Base-by-base conservation (phyloP, 92 coral and sea anemone genomes). In the Plumapathes pennacea region DNA sequence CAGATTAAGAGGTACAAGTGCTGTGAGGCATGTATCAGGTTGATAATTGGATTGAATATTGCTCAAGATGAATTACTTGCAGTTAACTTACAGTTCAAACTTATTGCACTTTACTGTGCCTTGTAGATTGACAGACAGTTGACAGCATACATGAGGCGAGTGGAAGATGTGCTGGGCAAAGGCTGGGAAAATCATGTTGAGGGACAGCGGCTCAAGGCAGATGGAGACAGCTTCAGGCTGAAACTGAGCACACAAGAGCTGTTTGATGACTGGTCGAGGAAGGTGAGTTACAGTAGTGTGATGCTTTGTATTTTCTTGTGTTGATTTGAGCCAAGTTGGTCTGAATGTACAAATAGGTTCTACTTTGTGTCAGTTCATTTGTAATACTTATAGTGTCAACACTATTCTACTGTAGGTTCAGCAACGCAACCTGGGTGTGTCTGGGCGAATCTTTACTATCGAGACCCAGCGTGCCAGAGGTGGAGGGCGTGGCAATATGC, bases 141-240 rank as follows among this genome's bases (percentile, higher is more conserved):
- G 72, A 80, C 96, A 27, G 98, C 98, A 3, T 92, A 92, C 74
- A 85, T 92, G 85, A 70, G 90, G 4, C 91, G 98, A 32, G 98
- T 92, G 32, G 98, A 92, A 54, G 98, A 92, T 64, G 98, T 92
- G 12, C 85, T 92, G 30, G 98, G 98, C 12, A 92, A 92, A 46
- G 98, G 98, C 33, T 92, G 98, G 98, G 98, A 92, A 53, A 92
- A 82, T 53, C 98, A 92, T 71, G 98, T 92, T 1, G 98, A 92
- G 53, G 98, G 98, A 3, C 98, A 92, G 70, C 78, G 94, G 56
- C 80, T 92, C 10, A 92, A 92, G 64, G 98, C 92, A 32, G 98
- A 92, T 64, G 98, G 98, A 1, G 98, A 92, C 56, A 92, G 89
- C 74, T 92, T 92, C 70, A 84, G 96, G 28, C 96, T 80, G 66